Evolutionary conservation across 2,797 vertebrate species (phyloP), one percentile per base, ranked within the genome.

Genomic region (Brachyrhaphis roseni): DNA sequence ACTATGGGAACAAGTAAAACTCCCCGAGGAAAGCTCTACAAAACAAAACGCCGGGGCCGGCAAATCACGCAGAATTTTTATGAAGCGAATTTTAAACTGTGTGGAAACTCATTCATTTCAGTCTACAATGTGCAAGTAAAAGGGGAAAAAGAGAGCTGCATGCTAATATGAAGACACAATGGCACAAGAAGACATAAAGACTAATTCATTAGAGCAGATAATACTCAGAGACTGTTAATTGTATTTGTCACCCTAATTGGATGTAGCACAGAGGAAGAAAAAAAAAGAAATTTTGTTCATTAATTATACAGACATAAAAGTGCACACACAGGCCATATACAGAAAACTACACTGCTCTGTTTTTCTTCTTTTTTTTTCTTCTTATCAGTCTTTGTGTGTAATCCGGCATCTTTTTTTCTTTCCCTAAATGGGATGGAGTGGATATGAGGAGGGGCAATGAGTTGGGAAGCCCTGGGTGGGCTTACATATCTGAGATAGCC

Each of bases 151-250:
- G 89, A 87, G 84, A 88, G 76, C 80, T 81, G 45, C 83, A 64
- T 82, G 85, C 87, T 90, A 87, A 92, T 87, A 82, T 75, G 77
- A 79, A 86, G 5, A 82, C 77, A 91, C 87, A 90, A 93, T 90
- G 87, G 84, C 76, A 86, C 53, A 55, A 86, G 86, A 82, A 87
- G 86, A 88, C 93, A 92, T 91, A 94, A 91, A 95, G 89, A 92
- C 91, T 92, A 93, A 92, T 95, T 94, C 92, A 93, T 95, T 93
- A 92, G 93, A 91, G 90, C 90, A 92, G 95, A 95, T 95, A 91
- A 95, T 94, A 94, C 92, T 94, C 95, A 93, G 90, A 91, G 88
- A 89, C 85, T 81, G 91, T 94, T 95, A 92, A 94, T 95, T 94
- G 91, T 92, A 92, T 94, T 94, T 91, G 90, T 89, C 87, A 87